Percentiles rank a stretch among this genome's conserved stretches.
Conservation (phyloP, 2,888 invertebrate genomes). For the Cerastis rubricosa region DNA sequence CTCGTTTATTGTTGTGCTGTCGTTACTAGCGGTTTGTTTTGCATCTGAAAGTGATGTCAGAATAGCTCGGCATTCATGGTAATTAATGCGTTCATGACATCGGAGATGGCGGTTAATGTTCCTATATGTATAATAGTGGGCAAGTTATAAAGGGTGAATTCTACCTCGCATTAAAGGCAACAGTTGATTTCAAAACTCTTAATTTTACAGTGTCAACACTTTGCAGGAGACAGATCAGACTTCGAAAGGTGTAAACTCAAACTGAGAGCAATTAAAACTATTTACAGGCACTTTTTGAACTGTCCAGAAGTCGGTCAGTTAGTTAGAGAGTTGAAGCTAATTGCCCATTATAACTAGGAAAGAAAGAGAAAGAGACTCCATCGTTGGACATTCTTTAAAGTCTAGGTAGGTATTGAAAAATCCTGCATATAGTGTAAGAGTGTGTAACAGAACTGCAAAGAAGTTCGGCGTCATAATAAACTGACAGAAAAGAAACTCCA, state of each 20-base stretch:
- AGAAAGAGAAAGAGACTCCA: neutral
- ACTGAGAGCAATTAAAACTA: conserved; percentile 5
- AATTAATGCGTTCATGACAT: conserved; percentile 41
- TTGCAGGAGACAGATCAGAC: neutral
- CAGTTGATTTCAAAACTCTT: neutral
- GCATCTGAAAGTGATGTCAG: conserved; percentile 43
- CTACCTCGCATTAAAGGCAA: neutral
- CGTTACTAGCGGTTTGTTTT: conserved; percentile 35
- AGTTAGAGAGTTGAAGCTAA: neutral
- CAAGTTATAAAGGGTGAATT: neutral
- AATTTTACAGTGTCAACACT: neutral
- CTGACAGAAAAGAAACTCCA: conserved; percentile 25
- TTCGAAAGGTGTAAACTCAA: neutral
- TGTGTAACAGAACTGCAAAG: neutral
- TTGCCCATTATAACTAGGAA: neutral
- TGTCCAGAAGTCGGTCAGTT: neutral
- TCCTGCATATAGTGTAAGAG: neutral
- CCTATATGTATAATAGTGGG: conserved; percentile 3
- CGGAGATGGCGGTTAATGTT: conserved; percentile 5
- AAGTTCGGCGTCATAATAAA: neutral
- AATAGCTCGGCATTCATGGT: conserved; percentile 26
- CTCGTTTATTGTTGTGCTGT: conserved; percentile 50
- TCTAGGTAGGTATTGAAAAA: neutral
- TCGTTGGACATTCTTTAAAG: neutral
- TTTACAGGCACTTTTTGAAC: neutral